These are phyloP conservation scores for Stenodema calcarata DNA, from an alignment of 2,888 invertebrate species.

Conservation along the genomic window DNA sequence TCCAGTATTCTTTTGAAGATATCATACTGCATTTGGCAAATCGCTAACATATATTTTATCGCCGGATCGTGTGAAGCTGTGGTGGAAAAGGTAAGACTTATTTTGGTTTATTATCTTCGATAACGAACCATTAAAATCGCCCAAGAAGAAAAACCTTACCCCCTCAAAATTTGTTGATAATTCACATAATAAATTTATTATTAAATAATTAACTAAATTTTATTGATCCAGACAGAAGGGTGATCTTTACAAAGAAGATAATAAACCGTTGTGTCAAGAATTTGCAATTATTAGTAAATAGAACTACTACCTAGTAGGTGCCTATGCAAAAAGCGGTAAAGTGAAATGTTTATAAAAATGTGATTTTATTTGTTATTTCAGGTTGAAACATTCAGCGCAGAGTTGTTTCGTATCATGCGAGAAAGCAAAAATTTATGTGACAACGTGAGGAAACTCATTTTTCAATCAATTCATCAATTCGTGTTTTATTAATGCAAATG, in stretches of 20 bases:
- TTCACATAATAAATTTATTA: too few relatives aligned
- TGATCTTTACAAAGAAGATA: too few relatives aligned
- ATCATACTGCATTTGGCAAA: constrained; percentile 42
- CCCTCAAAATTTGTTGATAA: neutral
- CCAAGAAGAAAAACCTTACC: too few relatives aligned
- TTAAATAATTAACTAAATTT: too few relatives aligned
- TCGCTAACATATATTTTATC: constrained; percentile 42
- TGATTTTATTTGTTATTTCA: constrained; percentile 3
- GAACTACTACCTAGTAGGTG: neutral
- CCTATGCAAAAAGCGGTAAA: neutral
- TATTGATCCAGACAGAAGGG: too few relatives aligned
- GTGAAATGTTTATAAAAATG: too few relatives aligned
- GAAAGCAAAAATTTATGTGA: constrained; percentile 48
- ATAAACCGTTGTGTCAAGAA: too few relatives aligned
- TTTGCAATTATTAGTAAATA: too few relatives aligned
- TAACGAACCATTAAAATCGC: too few relatives aligned
- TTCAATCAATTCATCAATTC: too few relatives aligned
- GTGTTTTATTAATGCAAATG: neutral
- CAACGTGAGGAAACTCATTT: constrained; percentile 38
- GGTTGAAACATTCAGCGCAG: constrained; percentile 49
- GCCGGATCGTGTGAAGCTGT: constrained; percentile 37
- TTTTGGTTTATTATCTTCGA: too few relatives aligned
- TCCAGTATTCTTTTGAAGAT: constrained; percentile 19
- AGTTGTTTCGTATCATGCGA: constrained; percentile 48
- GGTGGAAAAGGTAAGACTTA: constrained; percentile 32